These are phyloP conservation scores for Alauda arvensis DNA, from an alignment of 2,797 vertebrate species.

Conservation along the genomic window DNA sequence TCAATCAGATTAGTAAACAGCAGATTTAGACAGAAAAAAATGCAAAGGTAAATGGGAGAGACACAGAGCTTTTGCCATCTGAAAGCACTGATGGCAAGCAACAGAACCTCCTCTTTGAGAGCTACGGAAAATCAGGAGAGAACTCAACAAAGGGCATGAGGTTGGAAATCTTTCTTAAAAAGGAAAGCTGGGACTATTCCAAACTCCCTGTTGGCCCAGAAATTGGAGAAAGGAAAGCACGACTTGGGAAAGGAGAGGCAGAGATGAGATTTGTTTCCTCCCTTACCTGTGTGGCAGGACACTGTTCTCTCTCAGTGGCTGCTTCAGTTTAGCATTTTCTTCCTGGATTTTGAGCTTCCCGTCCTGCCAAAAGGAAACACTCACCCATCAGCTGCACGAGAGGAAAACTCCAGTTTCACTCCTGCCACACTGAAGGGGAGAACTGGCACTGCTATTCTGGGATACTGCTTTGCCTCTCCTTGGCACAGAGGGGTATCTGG, in stretches of 20 bases:
- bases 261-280: not conserved
- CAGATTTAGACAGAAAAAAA: not conserved
- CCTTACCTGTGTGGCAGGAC: constrained; percentile 76
- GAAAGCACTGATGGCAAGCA: not conserved
- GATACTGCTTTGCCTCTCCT: not conserved
- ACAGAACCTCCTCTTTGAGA: not conserved
- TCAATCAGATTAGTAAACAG: not conserved
- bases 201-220: not conserved
- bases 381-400: not conserved
- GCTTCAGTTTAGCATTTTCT: constrained; percentile 66
- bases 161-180: not conserved
- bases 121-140: not conserved
- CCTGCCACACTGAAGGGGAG: not conserved
- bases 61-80: not conserved
- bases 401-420: not conserved
- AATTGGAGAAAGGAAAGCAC: not conserved
- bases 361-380: constrained; percentile 62
- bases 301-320: constrained; percentile 66
- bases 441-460: accelerated
- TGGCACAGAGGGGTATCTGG: not conserved
- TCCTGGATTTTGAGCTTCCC: constrained; percentile 66
- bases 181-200: not conserved
- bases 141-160: not conserved
- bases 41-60: not conserved
- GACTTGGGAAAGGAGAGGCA: not conserved